Evolutionary conservation across 2,888 invertebrate species (phyloP).

Genomic region (Anthrax anthrax): DNA sequence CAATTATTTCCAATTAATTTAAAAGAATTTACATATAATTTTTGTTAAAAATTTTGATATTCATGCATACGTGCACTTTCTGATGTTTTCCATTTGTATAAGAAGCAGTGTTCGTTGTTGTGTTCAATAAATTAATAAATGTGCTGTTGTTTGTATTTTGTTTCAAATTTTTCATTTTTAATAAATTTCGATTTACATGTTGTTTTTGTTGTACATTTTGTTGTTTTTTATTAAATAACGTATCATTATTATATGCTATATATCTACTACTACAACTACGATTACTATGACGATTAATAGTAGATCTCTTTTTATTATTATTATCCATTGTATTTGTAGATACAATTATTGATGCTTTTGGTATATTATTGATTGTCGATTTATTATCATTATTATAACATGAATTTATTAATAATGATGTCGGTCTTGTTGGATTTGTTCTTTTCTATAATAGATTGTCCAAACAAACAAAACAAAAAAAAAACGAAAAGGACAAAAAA

Average conservation of each 20-base stretch:
- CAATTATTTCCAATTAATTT: no score
- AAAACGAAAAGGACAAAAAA: conserved; percentile 5
- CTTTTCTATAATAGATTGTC: conserved; percentile 11
- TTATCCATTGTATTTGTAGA: conserved; percentile 5
- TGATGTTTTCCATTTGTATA: conserved; percentile 24
- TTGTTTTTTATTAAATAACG: conserved; percentile 12
- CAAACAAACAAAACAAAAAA: conserved; percentile 6
- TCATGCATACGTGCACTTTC: conserved; percentile 34
- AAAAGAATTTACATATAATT: no score
- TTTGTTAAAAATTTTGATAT: conserved; percentile 1
- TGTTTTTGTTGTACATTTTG: no score
- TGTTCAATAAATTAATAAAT: conserved; percentile 7
- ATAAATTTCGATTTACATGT: background rate
- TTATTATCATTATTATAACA: conserved; percentile 26
- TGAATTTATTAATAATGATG: conserved; percentile 37
- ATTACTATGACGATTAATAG: background rate
- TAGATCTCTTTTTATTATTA: background rate
- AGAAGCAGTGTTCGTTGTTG: conserved; percentile 5
- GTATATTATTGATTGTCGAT: conserved; percentile 33
- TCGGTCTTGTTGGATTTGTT: conserved; percentile 15
- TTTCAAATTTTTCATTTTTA: conserved; percentile 13
- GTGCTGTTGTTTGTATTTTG: conserved; percentile 9
- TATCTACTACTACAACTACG: conserved; percentile 6
- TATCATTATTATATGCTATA: conserved; percentile 12
- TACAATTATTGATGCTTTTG: conserved; percentile 19